Conservation (phyloP, 2,888 invertebrate genomes). For the Apodemia zela region DNA sequence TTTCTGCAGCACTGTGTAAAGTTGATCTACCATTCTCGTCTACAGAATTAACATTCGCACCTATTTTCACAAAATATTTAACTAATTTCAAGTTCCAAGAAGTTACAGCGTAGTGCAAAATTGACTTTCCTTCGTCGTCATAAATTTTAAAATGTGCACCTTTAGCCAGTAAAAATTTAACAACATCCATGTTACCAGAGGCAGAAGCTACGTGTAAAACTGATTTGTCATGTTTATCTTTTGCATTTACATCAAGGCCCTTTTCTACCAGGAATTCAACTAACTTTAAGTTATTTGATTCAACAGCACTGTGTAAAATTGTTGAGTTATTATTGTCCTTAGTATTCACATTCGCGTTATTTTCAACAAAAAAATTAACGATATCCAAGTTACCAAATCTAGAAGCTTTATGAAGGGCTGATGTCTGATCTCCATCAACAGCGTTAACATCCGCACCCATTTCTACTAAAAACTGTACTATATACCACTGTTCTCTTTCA, state of each 20-base stretch:
- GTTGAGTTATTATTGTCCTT: slow-evolving; percentile 16
- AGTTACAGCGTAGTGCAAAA: too few species aligned
- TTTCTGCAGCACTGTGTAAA: neutral
- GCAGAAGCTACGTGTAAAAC: neutral
- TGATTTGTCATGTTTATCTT: neutral
- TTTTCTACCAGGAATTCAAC: neutral
- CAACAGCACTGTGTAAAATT: slow-evolving; percentile 17
- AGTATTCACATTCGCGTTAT: neutral
- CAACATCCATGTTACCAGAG: neutral
- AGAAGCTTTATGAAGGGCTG: neutral
- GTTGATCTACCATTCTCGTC: neutral
- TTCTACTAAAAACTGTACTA: slow-evolving; percentile 1
- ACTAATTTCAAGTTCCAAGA: too few species aligned
- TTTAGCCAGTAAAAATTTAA: neutral
- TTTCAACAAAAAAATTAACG: neutral
- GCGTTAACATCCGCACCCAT: neutral
- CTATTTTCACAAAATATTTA: too few species aligned
- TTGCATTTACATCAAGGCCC: neutral
- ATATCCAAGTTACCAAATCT: neutral
- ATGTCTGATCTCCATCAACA: neutral
- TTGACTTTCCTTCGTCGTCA: too few species aligned
- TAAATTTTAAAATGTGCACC: neutral
- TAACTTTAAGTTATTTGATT: neutral
- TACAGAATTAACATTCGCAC: neutral
- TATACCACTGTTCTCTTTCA: neutral